These are phyloP conservation scores for Phrixothrix hirtus DNA, from an alignment of 2,888 invertebrate species.

Conservation along the genomic window DNA sequence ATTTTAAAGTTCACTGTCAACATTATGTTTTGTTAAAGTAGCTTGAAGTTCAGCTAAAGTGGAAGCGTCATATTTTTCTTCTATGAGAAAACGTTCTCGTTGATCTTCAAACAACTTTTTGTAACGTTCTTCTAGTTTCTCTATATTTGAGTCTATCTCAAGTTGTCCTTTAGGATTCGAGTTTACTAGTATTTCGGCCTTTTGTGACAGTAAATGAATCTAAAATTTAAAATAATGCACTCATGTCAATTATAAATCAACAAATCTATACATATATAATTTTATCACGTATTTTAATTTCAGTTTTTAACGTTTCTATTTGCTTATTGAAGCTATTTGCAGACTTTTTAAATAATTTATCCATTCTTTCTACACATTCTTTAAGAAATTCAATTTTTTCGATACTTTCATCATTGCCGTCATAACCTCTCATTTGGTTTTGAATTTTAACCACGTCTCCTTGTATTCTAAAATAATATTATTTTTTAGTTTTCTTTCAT, in stretches of 20 bases:
- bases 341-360: constrained; percentile 35
- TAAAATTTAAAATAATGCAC: constrained; percentile 4
- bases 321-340: constrained; percentile 34
- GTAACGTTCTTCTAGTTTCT: constrained; percentile 34
- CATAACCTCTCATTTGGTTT: constrained; percentile 28
- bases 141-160: constrained; percentile 33
- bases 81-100: constrained; percentile 27
- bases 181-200: constrained; percentile 27
- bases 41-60: constrained; percentile 16
- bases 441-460: constrained; percentile 35
- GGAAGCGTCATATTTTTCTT: constrained; percentile 28
- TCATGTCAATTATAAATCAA: neutral
- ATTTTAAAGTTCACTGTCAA: constrained; percentile 5
- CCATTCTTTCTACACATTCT: constrained; percentile 37
- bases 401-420: constrained; percentile 14
- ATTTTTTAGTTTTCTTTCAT: no score
- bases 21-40: constrained; percentile 4
- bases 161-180: constrained; percentile 23
- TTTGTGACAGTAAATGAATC: constrained; percentile 33
- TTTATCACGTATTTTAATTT: constrained; percentile 33
- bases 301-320: constrained; percentile 29
- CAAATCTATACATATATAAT: constrained; percentile 14
- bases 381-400: constrained; percentile 34
- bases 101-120: constrained; percentile 31
- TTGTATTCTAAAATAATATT: constrained; percentile 34